Conservation (phyloP, 2,797 vertebrate species). For the Pantherophis alleghaniensis region DNA sequence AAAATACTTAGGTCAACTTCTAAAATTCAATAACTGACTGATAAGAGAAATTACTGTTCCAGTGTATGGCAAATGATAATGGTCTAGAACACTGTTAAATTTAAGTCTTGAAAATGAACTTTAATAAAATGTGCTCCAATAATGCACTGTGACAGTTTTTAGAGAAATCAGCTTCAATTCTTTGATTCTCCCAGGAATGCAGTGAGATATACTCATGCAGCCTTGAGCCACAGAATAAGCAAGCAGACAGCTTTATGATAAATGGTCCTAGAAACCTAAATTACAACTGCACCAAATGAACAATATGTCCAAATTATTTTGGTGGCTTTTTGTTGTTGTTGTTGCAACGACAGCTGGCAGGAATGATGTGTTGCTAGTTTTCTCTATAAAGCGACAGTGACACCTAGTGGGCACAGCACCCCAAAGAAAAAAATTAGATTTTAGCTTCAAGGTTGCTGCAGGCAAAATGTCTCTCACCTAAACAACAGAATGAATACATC, state of each 20-base stretch:
- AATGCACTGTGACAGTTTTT: constrained; percentile 63
- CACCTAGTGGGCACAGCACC: constrained; percentile 56
- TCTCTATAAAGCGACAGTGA: constrained; percentile 45
- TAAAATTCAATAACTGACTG: constrained; percentile 43
- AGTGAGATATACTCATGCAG: constrained; percentile 53
- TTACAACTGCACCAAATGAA: constrained; percentile 66
- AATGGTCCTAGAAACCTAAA: constrained; percentile 65
- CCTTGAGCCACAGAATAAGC: constrained; percentile 64
- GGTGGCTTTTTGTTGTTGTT: constrained; percentile 13
- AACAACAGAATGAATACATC: constrained; percentile 13
- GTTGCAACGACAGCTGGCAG: background rate
- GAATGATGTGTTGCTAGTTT: fast-evolving
- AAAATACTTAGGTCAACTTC: constrained; percentile 52
- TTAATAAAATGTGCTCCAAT: constrained; percentile 58
- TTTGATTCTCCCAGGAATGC: constrained; percentile 51
- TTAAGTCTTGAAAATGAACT: constrained; percentile 62
- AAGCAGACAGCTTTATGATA: constrained; percentile 61
- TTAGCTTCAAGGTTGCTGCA: background rate
- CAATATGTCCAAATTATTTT: constrained; percentile 51
- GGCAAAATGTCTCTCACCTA: background rate
- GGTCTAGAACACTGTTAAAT: constrained; percentile 60
- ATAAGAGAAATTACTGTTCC: constrained; percentile 56
- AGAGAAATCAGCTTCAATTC: constrained; percentile 55
- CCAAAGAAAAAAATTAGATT: background rate
- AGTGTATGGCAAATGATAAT: constrained; percentile 49